Conservation (phyloP, 2,888 invertebrate species). For the Bedellia somnulentella region DNA sequence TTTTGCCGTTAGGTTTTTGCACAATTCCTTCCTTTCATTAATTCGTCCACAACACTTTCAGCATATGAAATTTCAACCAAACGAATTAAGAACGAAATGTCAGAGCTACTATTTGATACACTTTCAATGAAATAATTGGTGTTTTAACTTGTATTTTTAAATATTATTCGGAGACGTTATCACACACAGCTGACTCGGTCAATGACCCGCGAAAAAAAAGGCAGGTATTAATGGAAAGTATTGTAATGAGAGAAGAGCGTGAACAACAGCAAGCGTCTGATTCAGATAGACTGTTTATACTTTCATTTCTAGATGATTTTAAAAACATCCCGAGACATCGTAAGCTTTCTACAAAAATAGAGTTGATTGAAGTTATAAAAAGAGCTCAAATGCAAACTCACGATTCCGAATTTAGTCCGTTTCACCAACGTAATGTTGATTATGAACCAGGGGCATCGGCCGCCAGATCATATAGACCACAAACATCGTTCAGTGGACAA, state of each 20-base stretch:
- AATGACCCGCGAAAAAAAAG: too few relatives aligned
- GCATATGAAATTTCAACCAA: too few relatives aligned
- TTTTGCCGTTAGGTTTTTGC: too few relatives aligned
- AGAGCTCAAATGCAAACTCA: slow-evolving; percentile 15
- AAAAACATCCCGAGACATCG: slow-evolving; percentile 15
- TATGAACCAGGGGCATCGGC: slow-evolving; percentile 15
- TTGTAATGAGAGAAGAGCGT: slow-evolving; percentile 16
- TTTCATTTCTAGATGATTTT: slow-evolving; percentile 16
- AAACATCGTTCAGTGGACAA: slow-evolving; percentile 15
- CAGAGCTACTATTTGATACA: too few relatives aligned
- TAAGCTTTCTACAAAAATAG: slow-evolving; percentile 17
- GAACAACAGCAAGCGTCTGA: slow-evolving; percentile 15
- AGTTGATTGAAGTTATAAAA: slow-evolving; percentile 17
- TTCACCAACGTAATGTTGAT: slow-evolving; percentile 15
- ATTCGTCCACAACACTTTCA: too few relatives aligned
- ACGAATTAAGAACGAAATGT: too few relatives aligned
- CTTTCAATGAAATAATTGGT: too few relatives aligned
- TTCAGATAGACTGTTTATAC: slow-evolving; percentile 15
- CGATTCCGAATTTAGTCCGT: slow-evolving; percentile 12
- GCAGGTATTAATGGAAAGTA: slow-evolving; percentile 15
- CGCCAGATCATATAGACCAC: slow-evolving; percentile 15
- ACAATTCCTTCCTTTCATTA: too few relatives aligned
- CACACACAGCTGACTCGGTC: too few relatives aligned
- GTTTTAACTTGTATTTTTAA: too few relatives aligned
- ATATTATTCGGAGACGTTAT: too few relatives aligned